phyloP scores from a whole-genome alignment of 2,888 invertebrate species.

The Elgonia sp. region DNA sequence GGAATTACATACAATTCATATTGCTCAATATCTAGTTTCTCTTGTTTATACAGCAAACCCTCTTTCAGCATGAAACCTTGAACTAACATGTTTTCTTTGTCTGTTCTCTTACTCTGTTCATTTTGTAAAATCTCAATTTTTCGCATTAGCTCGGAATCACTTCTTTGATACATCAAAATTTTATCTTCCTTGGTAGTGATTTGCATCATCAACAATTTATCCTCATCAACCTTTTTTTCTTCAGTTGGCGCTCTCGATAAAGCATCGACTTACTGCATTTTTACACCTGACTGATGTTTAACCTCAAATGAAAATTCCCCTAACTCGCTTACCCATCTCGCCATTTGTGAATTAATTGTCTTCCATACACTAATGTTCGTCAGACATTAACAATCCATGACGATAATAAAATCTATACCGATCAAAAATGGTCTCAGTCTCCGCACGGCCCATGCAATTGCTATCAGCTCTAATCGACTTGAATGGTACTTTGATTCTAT shows the following conservation, averaged over 20 bases:
- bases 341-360: constrained; percentile 75
- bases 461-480: constrained; percentile 72
- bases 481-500: background rate
- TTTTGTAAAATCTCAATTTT: too few species aligned
- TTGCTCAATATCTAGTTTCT: too few species aligned
- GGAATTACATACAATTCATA: too few species aligned
- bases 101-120: too few species aligned
- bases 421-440: constrained; percentile 71
- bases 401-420: constrained; percentile 73
- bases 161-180: too few species aligned
- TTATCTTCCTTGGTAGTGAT: background rate
- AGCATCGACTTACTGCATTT: constrained; percentile 78
- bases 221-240: background rate
- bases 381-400: constrained; percentile 79
- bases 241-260: constrained; percentile 75
- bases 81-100: too few species aligned
- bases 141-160: too few species aligned
- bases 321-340: constrained; percentile 72
- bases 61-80: too few species aligned
- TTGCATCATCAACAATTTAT: background rate
- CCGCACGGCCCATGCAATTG: constrained; percentile 42
- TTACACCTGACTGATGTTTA: constrained; percentile 57
- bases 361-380: constrained; percentile 74
- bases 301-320: constrained; percentile 74
- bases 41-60: too few species aligned